Evolutionary conservation across 2,113 vertebrate species (phyloP), one percentile per base, ranked within the genome.

Genomic region (Cyprinodon brontotheroides): DNA sequence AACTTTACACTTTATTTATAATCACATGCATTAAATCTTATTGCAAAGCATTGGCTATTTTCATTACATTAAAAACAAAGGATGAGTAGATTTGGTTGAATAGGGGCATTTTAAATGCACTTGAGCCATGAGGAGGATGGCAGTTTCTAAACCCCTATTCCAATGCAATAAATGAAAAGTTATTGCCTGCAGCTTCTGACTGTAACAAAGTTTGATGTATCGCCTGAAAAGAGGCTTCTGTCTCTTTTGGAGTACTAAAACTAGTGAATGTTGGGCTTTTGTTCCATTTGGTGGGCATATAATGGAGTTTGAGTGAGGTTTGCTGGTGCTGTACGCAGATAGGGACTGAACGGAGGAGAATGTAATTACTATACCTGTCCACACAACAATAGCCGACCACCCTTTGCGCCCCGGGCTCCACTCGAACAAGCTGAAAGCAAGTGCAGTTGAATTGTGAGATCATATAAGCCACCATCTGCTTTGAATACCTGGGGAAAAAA

Each of bases 341-440:
- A 86, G 87, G 76, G 76, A 47, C 68, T 85, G 81, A 90, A 90
- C 79, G 69, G 84, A 74, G 74, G 81, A 85, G 90, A 90, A 86
- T 85, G 89, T 88, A 89, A 92, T 91, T 91, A 91, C 91, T 86
- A 88, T 79, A 88, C 83, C 87, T 86, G 89, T 90, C 87, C 65
- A 75, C 76, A 75, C 75, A 81, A 91, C 91, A 91, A 92, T 90
- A 41, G 89, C 79, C 77, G 79, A 88, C 84, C 87, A 89, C 86
- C 85, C 90, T 70, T 83, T 81, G 81, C 45, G 60, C 74, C 73
- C 81, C 78, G 82, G 74, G 75, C 79, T 85, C 77, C 86, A 75
- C 81, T 86, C 63, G 68, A 87, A 80, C 81, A 74, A 76, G 75
- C 83, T 82, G 81, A 84, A 86, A 84, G 85, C 61, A 41, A 85